Evolutionary conservation across 1,140 invertebrate species (phyloP).

Genomic region (Drosophila kikkawai): DNA sequence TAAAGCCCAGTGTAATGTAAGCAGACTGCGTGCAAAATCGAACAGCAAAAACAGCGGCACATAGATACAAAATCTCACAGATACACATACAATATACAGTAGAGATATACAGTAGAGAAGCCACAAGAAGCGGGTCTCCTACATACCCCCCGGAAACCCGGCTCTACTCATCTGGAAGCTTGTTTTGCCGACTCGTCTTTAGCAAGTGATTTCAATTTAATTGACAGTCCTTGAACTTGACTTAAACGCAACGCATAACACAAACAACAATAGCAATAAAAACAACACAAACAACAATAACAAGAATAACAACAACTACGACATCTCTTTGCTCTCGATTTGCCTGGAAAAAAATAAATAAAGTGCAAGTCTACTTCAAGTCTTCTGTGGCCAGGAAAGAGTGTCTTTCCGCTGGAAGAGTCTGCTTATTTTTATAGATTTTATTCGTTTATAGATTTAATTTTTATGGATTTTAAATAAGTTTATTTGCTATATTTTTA

Average conservation of each 20-base stretch:
- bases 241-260: constrained; percentile 77
- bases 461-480: background rate
- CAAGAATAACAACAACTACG: constrained; percentile 28
- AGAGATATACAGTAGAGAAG: constrained; percentile 29
- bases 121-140: constrained; percentile 52
- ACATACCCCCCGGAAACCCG: background rate
- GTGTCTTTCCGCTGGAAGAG: background rate
- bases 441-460: background rate
- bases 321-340: constrained; percentile 36
- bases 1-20: constrained; percentile 27
- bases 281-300: constrained; percentile 44
- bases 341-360: constrained; percentile 7
- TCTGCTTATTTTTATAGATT: background rate
- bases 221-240: constrained; percentile 85
- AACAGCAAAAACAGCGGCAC: constrained; percentile 24
- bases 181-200: constrained; percentile 74
- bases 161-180: constrained; percentile 56
- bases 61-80: constrained; percentile 27
- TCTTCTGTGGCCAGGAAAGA: background rate
- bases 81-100: constrained; percentile 7
- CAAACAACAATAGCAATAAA: constrained; percentile 51
- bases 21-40: constrained; percentile 59
- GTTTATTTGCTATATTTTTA: no score
- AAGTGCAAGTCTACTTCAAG: constrained; percentile 12
- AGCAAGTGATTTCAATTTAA: constrained; percentile 84